Conservation (phyloP, 1,140 invertebrate genomes). For the Drosophila chauvacae region DNA sequence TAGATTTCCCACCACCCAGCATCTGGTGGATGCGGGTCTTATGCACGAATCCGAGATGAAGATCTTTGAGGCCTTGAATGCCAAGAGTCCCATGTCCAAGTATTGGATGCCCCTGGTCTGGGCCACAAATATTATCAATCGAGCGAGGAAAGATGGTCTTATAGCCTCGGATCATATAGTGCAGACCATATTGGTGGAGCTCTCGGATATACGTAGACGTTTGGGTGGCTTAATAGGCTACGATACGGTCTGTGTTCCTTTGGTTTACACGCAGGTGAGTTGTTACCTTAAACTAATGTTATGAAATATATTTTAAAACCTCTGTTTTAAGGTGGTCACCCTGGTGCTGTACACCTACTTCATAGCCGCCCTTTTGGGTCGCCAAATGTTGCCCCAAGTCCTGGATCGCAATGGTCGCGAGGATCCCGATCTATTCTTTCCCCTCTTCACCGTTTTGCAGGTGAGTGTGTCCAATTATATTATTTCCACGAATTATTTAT, state of each 20-base stretch:
- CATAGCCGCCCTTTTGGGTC: constrained; percentile 92
- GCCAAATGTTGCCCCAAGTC: constrained; percentile 90
- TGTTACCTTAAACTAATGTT: not conserved
- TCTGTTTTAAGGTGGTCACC: constrained; percentile 90
- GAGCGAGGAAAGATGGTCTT: constrained; percentile 91
- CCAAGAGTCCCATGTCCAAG: constrained; percentile 94
- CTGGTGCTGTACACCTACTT: constrained; percentile 96
- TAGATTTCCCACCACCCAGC: constrained; percentile 95
- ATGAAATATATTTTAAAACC: not conserved
- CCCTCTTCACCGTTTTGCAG: constrained; percentile 95
- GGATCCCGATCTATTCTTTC: constrained; percentile 94
- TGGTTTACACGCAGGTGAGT: constrained; percentile 98
- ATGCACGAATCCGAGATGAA: constrained; percentile 96
- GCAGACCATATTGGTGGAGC: constrained; percentile 92
- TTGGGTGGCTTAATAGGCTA: constrained; percentile 94
- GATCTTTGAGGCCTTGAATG: constrained; percentile 94
- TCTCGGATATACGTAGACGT: constrained; percentile 92
- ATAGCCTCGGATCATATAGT: constrained; percentile 94
- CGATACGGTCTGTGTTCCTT: constrained; percentile 98
- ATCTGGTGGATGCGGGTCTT: constrained; percentile 94
- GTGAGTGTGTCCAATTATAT: constrained; percentile 84
- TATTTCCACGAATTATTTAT: constrained; percentile 14
- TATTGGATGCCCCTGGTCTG: constrained; percentile 97
- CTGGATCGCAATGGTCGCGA: constrained; percentile 85
- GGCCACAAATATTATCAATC: constrained; percentile 95